Base-by-base conservation (phyloP, 2,797 vertebrate species). In the Xiphorhynchus erythropygius region DNA sequence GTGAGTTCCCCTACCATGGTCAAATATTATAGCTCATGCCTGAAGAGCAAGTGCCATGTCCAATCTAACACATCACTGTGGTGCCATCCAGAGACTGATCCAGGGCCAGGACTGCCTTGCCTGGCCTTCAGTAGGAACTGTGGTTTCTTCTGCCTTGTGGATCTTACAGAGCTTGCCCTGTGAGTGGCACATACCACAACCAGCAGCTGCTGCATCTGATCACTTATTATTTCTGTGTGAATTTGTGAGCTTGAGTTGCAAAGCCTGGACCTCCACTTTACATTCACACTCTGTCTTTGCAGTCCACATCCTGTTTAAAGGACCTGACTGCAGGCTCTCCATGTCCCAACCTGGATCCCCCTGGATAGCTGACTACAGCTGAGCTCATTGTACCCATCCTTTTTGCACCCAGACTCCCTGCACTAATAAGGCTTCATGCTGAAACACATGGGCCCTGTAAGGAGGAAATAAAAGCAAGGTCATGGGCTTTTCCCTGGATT, bases 391-490 rank as follows among this genome's bases (percentile, higher is more conserved):
- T 52, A 41, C 23, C 50, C 39, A 24, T 59, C 70, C 88, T 64
- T 89, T 65, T 41, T 53, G 53, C 49, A 71, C 50, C 63, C 91
- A 14, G 67, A 70, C 56, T 84, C 67, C 33, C 32, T 23, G 71
- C 62, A 74, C 1, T 62, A 62, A 53, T 35, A 68, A 82, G 56
- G 46, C 28, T 63, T 67, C 4, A 1, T 32, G 73, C 35, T 76
- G 59, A 87, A 89, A 90, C 17, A 13, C 30, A 19, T 2, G 24
- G 47, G 37, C 42, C 76, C 69, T 68, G 30, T 74, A 91, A 92
- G 56, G 70, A 95, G 32, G 60, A 96, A 96, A 81, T 28, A 85
- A 95, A 95, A 39, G 56, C 56, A 85, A 91, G n/a, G 86, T 83
- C 89, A 87, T 57, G 52, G 23, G 84, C 60, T 96, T 94, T 56